These are phyloP conservation scores for Tympanuchus pallidicinctus DNA, from an alignment of 2,113 vertebrate species.

Conservation along the genomic window DNA sequence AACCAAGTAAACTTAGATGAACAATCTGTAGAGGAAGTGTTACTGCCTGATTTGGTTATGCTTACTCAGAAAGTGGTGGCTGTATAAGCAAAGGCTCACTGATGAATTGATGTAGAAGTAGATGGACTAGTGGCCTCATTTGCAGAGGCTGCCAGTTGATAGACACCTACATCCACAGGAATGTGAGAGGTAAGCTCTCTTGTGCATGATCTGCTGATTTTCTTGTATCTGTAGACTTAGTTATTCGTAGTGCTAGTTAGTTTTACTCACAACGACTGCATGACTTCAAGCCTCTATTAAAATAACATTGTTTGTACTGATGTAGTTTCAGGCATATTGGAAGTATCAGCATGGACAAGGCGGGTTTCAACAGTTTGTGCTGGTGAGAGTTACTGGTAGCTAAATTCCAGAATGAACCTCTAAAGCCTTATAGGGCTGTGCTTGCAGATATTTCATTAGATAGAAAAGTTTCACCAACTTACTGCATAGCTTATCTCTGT, in stretches of 20 bases:
- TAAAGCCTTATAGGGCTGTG: background rate
- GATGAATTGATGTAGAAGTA: background rate
- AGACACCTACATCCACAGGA: background rate
- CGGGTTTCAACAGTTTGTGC: background rate
- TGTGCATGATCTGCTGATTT: background rate
- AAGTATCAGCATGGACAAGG: background rate
- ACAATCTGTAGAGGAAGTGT: background rate
- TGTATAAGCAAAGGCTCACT: background rate
- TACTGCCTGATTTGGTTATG: background rate
- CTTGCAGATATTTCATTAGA: background rate
- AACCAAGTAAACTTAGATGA: background rate
- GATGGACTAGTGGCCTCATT: background rate
- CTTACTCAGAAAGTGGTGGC: background rate
- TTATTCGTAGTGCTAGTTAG: background rate
- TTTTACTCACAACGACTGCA: background rate
- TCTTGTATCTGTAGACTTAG: background rate
- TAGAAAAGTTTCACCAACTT: background rate
- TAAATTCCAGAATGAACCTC: background rate
- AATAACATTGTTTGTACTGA: background rate
- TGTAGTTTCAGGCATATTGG: background rate
- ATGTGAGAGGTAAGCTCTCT: background rate
- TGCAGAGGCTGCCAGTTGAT: background rate
- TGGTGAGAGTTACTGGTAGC: background rate
- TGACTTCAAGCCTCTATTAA: background rate
- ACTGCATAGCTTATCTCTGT: background rate